Conservation (phyloP, 92 coral and sea anemone genomes). For the Palythoa heliodiscus region DNA sequence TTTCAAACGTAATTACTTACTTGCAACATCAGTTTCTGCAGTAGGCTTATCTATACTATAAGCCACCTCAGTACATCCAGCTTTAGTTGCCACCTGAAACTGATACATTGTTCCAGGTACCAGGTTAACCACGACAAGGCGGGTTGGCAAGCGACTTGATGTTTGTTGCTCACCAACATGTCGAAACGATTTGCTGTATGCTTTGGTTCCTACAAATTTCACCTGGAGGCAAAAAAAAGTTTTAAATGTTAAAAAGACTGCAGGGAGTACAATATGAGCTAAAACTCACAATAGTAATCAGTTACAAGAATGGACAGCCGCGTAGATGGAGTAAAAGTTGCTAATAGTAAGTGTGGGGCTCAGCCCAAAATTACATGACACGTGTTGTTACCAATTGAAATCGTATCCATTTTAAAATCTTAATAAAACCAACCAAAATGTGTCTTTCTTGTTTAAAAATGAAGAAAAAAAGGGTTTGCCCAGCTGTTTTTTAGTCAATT, state of each 20-base stretch:
- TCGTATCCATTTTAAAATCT: too few relatives aligned
- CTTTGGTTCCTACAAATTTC: not conserved
- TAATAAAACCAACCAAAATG: too few relatives aligned
- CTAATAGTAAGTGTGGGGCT: too few relatives aligned
- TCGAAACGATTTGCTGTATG: conserved; percentile 13
- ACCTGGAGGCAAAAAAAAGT: not conserved
- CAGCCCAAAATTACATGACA: too few relatives aligned
- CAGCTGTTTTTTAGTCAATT: too few relatives aligned
- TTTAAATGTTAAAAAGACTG: not conserved
- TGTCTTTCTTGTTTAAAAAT: too few relatives aligned
- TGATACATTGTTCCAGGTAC: conserved; percentile 8
- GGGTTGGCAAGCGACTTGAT: not conserved
- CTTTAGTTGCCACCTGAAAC: conserved; percentile 33
- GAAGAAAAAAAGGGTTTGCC: too few relatives aligned
- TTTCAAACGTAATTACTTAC: not conserved
- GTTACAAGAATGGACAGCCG: not conserved
- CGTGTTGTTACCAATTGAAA: too few relatives aligned
- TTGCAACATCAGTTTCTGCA: conserved; percentile 14
- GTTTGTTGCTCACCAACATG: conserved; percentile 1
- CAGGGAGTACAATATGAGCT: not conserved
- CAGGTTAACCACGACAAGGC: not conserved
- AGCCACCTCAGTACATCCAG: conserved; percentile 9
- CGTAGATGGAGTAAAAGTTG: too few relatives aligned
- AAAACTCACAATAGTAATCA: not conserved
- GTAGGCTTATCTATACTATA: not conserved